Evolutionary conservation across 1,140 invertebrate species (phyloP).

Genomic region (Hylaeus anthracinus): DNA sequence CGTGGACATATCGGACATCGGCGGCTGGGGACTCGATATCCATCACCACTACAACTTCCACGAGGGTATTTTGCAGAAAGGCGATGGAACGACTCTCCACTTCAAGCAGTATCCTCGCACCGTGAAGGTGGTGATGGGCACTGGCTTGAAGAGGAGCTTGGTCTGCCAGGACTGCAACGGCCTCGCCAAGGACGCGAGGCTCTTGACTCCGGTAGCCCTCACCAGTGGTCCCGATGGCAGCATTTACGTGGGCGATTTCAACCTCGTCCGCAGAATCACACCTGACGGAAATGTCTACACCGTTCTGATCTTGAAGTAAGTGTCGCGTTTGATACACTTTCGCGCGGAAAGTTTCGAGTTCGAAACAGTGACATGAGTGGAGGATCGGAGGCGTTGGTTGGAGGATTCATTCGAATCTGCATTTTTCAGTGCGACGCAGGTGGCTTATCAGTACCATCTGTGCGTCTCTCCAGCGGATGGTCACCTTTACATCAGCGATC

Average conservation of each 20-base stretch:
- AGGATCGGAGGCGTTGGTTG: neutral
- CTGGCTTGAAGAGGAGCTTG: conserved; percentile 90
- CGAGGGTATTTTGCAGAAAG: conserved; percentile 97
- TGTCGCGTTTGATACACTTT: neutral
- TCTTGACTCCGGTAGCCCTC: conserved; percentile 95
- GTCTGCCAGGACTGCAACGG: conserved; percentile 93
- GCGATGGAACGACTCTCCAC: conserved; percentile 96
- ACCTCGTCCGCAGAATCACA: conserved; percentile 95
- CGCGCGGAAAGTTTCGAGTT: neutral
- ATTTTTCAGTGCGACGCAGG: conserved; percentile 89
- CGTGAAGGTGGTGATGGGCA: conserved; percentile 96
- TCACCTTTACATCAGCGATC: conserved; percentile 97
- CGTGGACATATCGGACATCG: conserved; percentile 97
- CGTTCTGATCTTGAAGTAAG: conserved; percentile 94
- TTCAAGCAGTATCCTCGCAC: conserved; percentile 95
- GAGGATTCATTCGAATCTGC: neutral
- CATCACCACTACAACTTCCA: conserved; percentile 99
- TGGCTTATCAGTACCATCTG: conserved; percentile 97
- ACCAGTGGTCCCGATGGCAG: conserved; percentile 97
- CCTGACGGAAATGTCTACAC: conserved; percentile 95
- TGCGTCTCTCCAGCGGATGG: conserved; percentile 97
- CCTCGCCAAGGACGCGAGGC: conserved; percentile 90
- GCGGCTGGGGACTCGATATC: conserved; percentile 98
- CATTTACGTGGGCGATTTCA: conserved; percentile 98
- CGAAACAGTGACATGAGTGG: neutral